A percentile compares a stretch with the other conserved stretches of the same genome.
Conservation (phyloP, 2,888 invertebrate genomes). For the Eugnorisma glareosa region DNA sequence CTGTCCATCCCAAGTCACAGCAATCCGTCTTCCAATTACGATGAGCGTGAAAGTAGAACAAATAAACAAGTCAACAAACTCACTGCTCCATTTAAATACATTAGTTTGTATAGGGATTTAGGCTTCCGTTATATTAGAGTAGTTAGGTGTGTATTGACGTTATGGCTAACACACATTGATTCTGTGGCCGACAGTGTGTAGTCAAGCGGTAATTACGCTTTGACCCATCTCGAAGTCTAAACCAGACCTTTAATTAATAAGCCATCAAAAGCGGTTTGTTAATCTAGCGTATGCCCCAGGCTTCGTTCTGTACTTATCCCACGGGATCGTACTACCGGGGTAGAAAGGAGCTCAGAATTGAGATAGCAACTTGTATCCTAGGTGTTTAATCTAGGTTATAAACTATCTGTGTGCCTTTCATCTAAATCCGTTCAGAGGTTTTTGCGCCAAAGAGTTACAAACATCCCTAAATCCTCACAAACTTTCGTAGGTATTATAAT, state of each 20-base stretch:
- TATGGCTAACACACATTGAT: not conserved
- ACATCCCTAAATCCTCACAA: too few species aligned
- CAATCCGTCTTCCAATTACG: slow-evolving; percentile 15
- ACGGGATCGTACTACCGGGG: not conserved
- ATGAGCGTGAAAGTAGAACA: slow-evolving; percentile 18
- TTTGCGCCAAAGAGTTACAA: not conserved
- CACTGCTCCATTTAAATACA: slow-evolving; percentile 21
- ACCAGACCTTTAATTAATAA: not conserved
- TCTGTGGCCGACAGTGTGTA: not conserved
- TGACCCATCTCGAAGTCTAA: not conserved
- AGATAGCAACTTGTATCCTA: not conserved
- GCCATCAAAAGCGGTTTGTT: not conserved
- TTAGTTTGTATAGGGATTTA: slow-evolving; percentile 24
- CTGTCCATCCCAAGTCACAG: not conserved
- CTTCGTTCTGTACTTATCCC: not conserved
- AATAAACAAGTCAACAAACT: slow-evolving; percentile 9
- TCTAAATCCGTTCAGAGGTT: not conserved
- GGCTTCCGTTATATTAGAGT: slow-evolving; percentile 7
- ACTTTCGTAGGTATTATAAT: not conserved
- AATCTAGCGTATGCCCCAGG: not conserved
- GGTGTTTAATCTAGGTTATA: not conserved
- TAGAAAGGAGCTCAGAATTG: not conserved
- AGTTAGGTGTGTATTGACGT: not conserved
- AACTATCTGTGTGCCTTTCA: not conserved
- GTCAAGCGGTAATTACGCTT: not conserved